Percentiles rank a stretch among this genome's conserved stretches.
Conservation (phyloP, 2,797 vertebrate genomes). For the Linurgus olivaceus region DNA sequence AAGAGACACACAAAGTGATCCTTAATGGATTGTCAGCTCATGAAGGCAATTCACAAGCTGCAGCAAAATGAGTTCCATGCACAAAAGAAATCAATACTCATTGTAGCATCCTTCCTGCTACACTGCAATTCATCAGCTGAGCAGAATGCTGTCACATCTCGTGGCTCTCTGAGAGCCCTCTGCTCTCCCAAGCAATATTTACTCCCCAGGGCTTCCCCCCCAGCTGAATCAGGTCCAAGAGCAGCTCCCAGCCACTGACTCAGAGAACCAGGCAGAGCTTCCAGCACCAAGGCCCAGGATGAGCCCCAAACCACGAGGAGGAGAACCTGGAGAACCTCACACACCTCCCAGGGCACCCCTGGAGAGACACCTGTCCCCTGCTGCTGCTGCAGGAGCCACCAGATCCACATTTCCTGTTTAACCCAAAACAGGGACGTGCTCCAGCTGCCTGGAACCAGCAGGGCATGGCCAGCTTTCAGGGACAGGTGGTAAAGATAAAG, state of each 20-base stretch:
- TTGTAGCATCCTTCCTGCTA: constrained; percentile 74
- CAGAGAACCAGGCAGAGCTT: neutral
- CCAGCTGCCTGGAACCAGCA: neutral
- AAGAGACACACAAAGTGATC: constrained; percentile 81
- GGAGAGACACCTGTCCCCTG: accelerated
- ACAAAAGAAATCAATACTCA: constrained; percentile 81
- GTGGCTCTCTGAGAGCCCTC: constrained; percentile 33
- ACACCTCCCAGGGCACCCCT: accelerated
- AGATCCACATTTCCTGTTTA: neutral
- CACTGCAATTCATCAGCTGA: constrained; percentile 73
- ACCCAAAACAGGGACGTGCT: neutral
- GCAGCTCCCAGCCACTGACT: neutral
- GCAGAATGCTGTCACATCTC: constrained; percentile 71
- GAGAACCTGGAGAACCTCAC: neutral
- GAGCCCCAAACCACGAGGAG: neutral
- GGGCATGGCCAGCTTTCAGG: neutral
- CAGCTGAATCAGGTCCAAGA: neutral
- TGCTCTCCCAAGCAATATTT: constrained; percentile 30
- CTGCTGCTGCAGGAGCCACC: neutral
- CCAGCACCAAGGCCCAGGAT: neutral
- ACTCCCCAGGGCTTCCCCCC: neutral
- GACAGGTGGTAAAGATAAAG: neutral
- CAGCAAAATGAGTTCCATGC: constrained; percentile 75
- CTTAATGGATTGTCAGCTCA: constrained; percentile 80
- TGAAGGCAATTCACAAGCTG: constrained; percentile 78